Conservation (phyloP, 1,140 invertebrate species). For the Cardiocondyla obscurior region DNA sequence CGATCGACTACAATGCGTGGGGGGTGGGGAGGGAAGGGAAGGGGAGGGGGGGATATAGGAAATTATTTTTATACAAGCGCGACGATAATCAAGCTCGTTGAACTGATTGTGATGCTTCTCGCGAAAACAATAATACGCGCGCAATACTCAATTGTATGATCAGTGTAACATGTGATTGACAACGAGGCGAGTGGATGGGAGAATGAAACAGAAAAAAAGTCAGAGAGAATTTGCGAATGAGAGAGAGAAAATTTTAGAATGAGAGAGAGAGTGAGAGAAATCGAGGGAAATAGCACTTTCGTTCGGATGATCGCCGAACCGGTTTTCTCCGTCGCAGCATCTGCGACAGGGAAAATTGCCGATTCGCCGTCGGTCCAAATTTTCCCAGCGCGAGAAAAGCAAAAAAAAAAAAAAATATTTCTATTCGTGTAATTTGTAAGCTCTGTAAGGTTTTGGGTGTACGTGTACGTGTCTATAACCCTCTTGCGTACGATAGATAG, state of each 20-base stretch:
- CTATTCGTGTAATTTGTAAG: slow-evolving; percentile 76
- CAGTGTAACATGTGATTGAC: slow-evolving; percentile 40
- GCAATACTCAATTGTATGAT: slow-evolving; percentile 48
- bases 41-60: slow-evolving; percentile 67
- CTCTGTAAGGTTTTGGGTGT: slow-evolving; percentile 77
- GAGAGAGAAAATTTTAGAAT: not conserved
- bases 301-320: slow-evolving; percentile 31
- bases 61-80: slow-evolving; percentile 81
- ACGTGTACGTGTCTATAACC: slow-evolving; percentile 78
- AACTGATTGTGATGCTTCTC: slow-evolving; percentile 62
- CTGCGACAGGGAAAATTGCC: not conserved
- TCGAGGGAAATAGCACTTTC: not conserved
- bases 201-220: not conserved
- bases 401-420: slow-evolving; percentile 68
- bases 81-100: slow-evolving; percentile 76
- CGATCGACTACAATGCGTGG: slow-evolving; percentile 47
- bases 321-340: not conserved
- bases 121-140: slow-evolving; percentile 45
- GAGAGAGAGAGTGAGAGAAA: slow-evolving; percentile 30
- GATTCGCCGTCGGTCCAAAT: slow-evolving; percentile 52
- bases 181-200: slow-evolving; percentile 46
- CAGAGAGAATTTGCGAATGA: slow-evolving; percentile 8
- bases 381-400: slow-evolving; percentile 58
- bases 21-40: slow-evolving; percentile 56
- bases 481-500: slow-evolving; percentile 62